phyloP scores from a whole-genome alignment of 2,888 invertebrate species.

The Podabrus alpinus region DNA sequence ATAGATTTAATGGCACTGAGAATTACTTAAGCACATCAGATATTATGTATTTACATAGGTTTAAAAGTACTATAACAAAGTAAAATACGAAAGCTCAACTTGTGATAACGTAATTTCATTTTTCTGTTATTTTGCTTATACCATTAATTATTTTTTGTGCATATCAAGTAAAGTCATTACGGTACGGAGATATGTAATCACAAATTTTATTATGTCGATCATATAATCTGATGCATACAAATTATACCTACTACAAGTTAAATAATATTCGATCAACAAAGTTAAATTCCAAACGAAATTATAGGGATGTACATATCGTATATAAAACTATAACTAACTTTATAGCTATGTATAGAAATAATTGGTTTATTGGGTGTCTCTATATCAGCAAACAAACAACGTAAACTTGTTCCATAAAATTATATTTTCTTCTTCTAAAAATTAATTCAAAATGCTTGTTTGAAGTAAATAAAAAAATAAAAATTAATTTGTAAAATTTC shows the following conservation, averaged over 20 bases:
- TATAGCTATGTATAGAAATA: neutral
- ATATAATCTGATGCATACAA: neutral
- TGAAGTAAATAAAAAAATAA: too few relatives aligned
- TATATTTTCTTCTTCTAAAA: neutral
- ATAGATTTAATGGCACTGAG: neutral
- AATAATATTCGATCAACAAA: neutral
- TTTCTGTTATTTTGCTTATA: neutral
- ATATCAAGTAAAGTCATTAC: neutral
- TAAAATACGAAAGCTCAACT: neutral
- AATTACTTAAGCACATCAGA: neutral
- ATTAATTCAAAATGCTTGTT: too few relatives aligned
- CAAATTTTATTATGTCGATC: neutral
- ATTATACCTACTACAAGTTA: neutral
- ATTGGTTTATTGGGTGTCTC: neutral
- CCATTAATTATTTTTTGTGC: neutral
- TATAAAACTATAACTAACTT: neutral
- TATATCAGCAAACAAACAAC: neutral
- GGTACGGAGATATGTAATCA: neutral
- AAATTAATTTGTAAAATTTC: too few relatives aligned
- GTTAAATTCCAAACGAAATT: neutral
- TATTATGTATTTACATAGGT: neutral
- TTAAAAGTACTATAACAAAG: neutral
- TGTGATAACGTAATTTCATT: neutral
- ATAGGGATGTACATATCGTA: neutral
- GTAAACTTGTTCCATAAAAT: neutral